Percentiles rank a stretch among this genome's conserved stretches.
phyloP scores from a whole-genome alignment of 35 echinoderm and acorn worm genomes.

The Patiria miniata region DNA sequence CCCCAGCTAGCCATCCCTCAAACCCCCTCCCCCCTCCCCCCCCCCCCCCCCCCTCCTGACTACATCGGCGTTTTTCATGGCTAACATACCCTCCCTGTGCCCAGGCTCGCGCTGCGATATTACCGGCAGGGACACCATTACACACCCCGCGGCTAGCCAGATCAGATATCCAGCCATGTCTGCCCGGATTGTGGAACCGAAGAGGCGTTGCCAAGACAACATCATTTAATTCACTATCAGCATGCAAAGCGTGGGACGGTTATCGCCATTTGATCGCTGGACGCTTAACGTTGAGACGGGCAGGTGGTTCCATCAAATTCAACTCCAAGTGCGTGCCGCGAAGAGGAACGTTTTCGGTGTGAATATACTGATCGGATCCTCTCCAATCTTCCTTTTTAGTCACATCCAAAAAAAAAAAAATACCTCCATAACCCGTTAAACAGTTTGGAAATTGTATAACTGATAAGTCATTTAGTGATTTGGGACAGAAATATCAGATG shows the following conservation, averaged over 20 bases:
- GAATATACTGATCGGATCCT: neutral
- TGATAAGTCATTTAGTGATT: neutral
- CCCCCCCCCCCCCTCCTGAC: too few species aligned
- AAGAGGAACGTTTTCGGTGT: conserved; percentile 1
- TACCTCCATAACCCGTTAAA: neutral
- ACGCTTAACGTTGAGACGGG: conserved; percentile 6
- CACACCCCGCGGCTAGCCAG: neutral
- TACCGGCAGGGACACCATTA: conserved; percentile 14
- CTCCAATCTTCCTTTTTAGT: neutral
- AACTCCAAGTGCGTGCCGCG: neutral
- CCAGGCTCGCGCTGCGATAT: neutral
- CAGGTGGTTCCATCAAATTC: conserved; percentile 17
- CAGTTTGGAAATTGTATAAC: neutral
- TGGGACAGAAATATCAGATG: too few species aligned
- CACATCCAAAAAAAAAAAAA: neutral
- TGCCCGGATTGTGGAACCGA: conserved; percentile 19
- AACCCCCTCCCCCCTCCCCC: too few species aligned
- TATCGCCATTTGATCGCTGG: conserved; percentile 24
- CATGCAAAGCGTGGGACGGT: conserved; percentile 23
- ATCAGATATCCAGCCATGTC: conserved; percentile 11
- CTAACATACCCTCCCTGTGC: too few species aligned
- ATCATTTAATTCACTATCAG: conserved; percentile 27
- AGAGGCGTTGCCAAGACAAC: conserved; percentile 14
- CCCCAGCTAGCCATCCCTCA: too few species aligned
- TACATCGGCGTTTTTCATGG: too few species aligned